Evolutionary conservation across 2,113 vertebrate species (phyloP), one percentile per base, ranked within the genome.

Genomic region (Scophthalmus maximus): DNA sequence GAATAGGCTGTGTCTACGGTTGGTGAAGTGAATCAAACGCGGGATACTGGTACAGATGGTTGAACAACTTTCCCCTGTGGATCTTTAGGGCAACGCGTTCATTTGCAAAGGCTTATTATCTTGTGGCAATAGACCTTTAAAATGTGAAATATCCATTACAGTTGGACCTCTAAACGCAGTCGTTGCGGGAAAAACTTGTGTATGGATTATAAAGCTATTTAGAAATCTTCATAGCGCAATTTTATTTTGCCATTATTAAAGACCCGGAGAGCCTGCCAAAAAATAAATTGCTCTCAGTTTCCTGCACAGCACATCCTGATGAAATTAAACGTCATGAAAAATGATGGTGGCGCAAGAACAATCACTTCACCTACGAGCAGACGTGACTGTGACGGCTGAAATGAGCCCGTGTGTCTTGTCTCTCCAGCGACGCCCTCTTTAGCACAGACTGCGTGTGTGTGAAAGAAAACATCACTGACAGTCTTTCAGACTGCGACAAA

Each of bases 401-500:
- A 60, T 49, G 59, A 47, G 29, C 22, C 29, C 61, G 32, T 70
- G 51, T 49, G 40, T 44, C 38, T 56, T 18, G 11, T 30, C 34
- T 40, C n/a, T n/a, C n/a, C n/a, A n/a, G n/a, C n/a, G n/a, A n/a
- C 22, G 1, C 4, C 29, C 46, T 71, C 77, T 60, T 58, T 36
- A 76, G 64, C 47, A 76, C 22, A 15, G 55, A 47, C 53, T 36
- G 40, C 46, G 36, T 40, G 5, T 40, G 4, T 40, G 14, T 5
- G 52, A 62, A 52, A 73, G 63, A 68, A 72, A 77, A 66, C 56
- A 51, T 57, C 20, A 58, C 44, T 52, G 46, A 84, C 38, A 70
- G 65, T 72, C 85, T 78, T 82, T 79, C 25, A 83, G n/a, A n/a
- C 32, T 6, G 20, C 22, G 58, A 87, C 76, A 85, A 88, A 82